phyloP scores from a whole-genome alignment of 2,113 vertebrate genomes.

The Scortum barcoo region DNA sequence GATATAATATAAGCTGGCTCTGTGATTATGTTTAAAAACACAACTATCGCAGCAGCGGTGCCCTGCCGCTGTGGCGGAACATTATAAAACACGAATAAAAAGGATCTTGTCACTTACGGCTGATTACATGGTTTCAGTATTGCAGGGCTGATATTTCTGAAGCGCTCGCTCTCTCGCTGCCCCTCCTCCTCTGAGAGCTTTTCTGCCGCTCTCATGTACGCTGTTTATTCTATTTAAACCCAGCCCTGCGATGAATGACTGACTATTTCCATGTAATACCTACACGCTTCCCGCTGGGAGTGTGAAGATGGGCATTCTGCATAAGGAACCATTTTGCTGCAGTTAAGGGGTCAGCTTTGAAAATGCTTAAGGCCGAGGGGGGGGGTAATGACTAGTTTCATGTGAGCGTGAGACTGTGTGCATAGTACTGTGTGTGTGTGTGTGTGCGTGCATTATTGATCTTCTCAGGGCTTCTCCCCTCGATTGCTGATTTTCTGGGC shows the following conservation, averaged over 20 bases:
- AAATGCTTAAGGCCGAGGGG: too few relatives aligned
- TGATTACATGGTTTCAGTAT: conserved; percentile 55
- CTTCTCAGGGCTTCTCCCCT: conserved; percentile 29
- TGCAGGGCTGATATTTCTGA: conserved; percentile 25
- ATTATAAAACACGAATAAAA: conserved; percentile 43
- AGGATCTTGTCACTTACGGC: conserved; percentile 41
- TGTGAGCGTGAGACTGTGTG: neutral
- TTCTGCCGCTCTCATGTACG: neutral
- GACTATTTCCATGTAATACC: conserved; percentile 38
- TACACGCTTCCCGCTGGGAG: conserved; percentile 12
- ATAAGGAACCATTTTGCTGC: conserved; percentile 35
- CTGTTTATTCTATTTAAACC: conserved; percentile 41
- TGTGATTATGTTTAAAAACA: conserved; percentile 28
- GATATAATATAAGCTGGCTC: neutral
- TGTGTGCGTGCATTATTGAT: conserved; percentile 59
- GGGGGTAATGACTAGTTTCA: conserved; percentile 31
- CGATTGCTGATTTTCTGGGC: conserved; percentile 36
- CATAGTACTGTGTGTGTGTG: neutral
- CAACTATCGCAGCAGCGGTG: neutral
- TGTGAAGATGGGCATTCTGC: neutral
- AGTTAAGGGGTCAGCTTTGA: conserved; percentile 41
- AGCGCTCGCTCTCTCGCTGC: neutral
- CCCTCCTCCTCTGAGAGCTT: conserved; percentile 20
- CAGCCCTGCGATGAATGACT: conserved; percentile 25
- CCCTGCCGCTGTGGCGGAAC: conserved; percentile 12